Base-by-base conservation (phyloP, 2,797 vertebrate genomes). In the Danio aesculapii region DNA sequence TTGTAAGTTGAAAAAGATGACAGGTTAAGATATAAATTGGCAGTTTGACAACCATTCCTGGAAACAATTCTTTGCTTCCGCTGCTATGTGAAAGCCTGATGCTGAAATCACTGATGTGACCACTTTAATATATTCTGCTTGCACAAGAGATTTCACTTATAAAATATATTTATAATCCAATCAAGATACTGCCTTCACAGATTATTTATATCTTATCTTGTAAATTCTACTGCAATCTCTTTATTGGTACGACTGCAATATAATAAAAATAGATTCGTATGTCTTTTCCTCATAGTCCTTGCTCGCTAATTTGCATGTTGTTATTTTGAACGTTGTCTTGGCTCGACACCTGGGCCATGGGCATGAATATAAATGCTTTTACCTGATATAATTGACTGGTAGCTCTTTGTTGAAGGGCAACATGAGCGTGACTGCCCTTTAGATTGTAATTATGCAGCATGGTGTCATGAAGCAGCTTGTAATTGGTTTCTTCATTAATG, bases 401-500 rank as follows among this genome's bases (percentile, higher is more conserved):
- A 87, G 88, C 88, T 88, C 90, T 89, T 90, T 85, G 79, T 90
- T 91, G 89, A 90, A 92, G 92, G 91, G 90, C 90, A 91, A 85
- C 89, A 84, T 86, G 84, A 89, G 89, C 88, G 86, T 88, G 81
- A 90, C 77, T 67, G 86, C 83, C 91, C 91, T 93, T 90, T 93
- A 87, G 88, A 90, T 91, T 87, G 88, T 92, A 92, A 94, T 93
- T 92, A 94, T 90, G 89, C 90, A 72, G 89, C 61, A 81, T 87
- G 84, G 88, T 92, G 91, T 93, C 89, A 87, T 88, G 89, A 89
- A 87, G 87, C 83, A 88, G 87, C 83, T 85, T 88, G 89, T 93
- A 92, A 94, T 93, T 93, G 89, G 86, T 89, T 91, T 88, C 85
- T 91, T 92, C 90, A 92, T 93, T 93, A 93, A 91, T 89, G 88